Conservation (phyloP, 2,888 invertebrate genomes). For the Nemotelus pantherinus region DNA sequence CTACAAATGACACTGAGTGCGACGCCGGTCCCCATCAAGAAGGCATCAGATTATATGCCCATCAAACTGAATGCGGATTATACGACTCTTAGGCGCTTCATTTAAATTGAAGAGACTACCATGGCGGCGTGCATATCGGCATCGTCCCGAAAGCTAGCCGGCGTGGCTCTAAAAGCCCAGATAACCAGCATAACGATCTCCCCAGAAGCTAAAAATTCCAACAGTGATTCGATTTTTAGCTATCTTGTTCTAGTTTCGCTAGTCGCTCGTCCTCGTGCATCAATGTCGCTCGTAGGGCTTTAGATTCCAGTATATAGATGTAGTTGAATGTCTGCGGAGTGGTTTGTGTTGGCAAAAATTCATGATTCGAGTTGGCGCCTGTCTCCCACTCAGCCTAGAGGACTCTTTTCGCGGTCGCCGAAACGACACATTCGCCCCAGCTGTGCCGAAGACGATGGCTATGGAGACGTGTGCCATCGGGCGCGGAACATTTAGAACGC, state of each 20-base stretch:
- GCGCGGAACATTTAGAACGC: slow-evolving; percentile 11
- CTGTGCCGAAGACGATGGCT: background rate
- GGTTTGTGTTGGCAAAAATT: slow-evolving; percentile 13
- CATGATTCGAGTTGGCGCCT: slow-evolving; percentile 38
- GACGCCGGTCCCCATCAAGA: slow-evolving; percentile 5
- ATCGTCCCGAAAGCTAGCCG: background rate
- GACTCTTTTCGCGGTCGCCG: background rate
- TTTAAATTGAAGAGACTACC: slow-evolving; percentile 26
- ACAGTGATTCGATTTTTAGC: slow-evolving; percentile 35
- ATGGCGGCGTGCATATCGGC: background rate
- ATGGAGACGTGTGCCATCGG: no score
- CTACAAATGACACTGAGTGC: background rate
- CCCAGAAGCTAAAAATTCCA: slow-evolving; percentile 32
- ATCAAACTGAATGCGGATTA: slow-evolving; percentile 33
- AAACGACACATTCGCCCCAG: background rate
- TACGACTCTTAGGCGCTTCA: slow-evolving; percentile 35
- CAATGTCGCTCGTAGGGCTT: background rate
- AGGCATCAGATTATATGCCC: background rate
- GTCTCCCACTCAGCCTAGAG: background rate
- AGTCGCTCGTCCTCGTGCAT: background rate
- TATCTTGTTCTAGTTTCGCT: background rate
- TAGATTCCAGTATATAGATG: background rate
- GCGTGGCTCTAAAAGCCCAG: background rate
- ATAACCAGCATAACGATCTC: slow-evolving; percentile 32
- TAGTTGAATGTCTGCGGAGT: background rate